phyloP scores from a whole-genome alignment of 2,888 invertebrate genomes.

The Norana najaformis region DNA sequence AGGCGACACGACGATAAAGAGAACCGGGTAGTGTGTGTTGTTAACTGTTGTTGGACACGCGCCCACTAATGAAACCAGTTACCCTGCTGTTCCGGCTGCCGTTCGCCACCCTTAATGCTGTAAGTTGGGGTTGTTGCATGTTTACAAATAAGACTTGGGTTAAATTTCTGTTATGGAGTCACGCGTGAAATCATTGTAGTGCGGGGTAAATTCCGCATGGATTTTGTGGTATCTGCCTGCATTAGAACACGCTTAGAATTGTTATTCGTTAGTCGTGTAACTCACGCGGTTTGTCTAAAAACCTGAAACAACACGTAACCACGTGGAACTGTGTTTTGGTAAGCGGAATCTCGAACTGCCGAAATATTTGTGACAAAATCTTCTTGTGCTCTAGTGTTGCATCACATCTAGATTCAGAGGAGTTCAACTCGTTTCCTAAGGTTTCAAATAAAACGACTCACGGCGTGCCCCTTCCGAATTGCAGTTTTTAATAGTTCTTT shows the following conservation, averaged over 20 bases:
- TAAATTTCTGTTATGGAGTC: not conserved
- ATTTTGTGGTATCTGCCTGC: not conserved
- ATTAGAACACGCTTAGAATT: not conserved
- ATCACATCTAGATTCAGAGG: too few species aligned
- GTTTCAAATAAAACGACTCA: too few species aligned
- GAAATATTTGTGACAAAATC: not conserved
- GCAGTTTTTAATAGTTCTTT: too few species aligned
- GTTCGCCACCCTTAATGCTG: not conserved
- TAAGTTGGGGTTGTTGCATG: not conserved
- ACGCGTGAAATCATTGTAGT: not conserved
- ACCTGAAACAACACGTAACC: not conserved
- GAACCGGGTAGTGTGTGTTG: not conserved
- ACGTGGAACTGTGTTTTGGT: not conserved
- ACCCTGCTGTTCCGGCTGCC: not conserved
- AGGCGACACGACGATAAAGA: not conserved
- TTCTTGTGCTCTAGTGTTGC: not conserved
- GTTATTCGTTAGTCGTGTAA: not conserved
- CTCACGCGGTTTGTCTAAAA: not conserved
- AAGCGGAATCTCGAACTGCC: not conserved
- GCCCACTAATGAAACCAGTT: not conserved
- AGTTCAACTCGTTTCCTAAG: too few species aligned
- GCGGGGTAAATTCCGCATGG: not conserved
- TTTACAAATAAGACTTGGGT: not conserved
- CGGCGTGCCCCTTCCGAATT: too few species aligned
- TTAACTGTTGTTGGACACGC: not conserved